Evolutionary conservation across 2,888 invertebrate species (phyloP).

Genomic region (Lepidocyrtinus sp.): DNA sequence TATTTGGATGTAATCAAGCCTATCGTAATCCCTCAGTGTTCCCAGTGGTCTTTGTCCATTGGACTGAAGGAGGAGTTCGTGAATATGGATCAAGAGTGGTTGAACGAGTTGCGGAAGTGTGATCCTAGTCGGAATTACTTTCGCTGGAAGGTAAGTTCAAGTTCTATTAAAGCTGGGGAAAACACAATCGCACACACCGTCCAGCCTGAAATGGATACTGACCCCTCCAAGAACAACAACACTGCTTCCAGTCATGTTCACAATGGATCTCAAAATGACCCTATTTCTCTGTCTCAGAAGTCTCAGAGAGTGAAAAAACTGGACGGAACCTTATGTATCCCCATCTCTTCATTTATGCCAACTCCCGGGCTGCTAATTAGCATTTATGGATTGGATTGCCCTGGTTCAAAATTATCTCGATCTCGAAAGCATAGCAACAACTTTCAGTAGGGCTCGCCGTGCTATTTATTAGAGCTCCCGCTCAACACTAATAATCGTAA

Average conservation of each 20-base stretch:
- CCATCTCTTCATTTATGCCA: constrained; percentile 27
- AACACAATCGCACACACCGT: background rate
- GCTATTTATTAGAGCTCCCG: no score
- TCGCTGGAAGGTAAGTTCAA: constrained; percentile 34
- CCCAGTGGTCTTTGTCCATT: constrained; percentile 39
- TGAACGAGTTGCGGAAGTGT: constrained; percentile 19
- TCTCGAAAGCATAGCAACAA: no score
- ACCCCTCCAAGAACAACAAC: no score
- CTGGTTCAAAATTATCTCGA: no score
- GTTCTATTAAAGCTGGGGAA: background rate
- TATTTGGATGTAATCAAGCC: constrained; percentile 24
- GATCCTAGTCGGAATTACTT: constrained; percentile 41
- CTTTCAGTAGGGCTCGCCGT: no score
- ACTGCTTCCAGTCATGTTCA: background rate
- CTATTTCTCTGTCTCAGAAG: no score
- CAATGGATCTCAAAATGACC: background rate
- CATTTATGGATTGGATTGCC: constrained; percentile 31
- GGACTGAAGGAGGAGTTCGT: constrained; percentile 33
- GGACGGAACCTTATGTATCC: constrained; percentile 26
- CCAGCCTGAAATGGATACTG: no score
- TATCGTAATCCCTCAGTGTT: constrained; percentile 24
- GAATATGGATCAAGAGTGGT: background rate
- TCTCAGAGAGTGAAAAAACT: background rate
- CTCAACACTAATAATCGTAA: no score
- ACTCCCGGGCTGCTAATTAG: constrained; percentile 4